phyloP scores from a whole-genome alignment of 2,888 invertebrate genomes.

The Leptarthrus brevirostris region DNA sequence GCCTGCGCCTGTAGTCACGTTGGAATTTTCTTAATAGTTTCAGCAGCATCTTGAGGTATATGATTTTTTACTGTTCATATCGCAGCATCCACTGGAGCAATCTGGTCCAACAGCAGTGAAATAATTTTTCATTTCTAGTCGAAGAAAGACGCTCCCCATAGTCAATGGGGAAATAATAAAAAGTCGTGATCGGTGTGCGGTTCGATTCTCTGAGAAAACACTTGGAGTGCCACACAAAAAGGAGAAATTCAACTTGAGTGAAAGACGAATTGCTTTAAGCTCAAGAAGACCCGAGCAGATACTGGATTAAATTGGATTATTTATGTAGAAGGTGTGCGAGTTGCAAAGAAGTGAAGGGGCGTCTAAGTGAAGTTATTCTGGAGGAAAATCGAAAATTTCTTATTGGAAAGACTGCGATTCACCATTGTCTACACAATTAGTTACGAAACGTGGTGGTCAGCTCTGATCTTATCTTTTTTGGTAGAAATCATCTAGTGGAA shows the following conservation, averaged over 20 bases:
- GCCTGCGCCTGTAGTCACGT: constrained; percentile 15
- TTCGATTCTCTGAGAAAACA: not conserved
- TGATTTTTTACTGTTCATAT: not conserved
- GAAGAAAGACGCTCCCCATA: constrained; percentile 15
- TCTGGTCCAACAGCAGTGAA: constrained; percentile 15
- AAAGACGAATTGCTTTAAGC: constrained; percentile 18
- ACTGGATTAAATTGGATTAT: not conserved
- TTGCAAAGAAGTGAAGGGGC: too few species aligned
- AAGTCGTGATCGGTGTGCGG: constrained; percentile 16
- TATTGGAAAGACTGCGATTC: not conserved
- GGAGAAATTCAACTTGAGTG: constrained; percentile 10
- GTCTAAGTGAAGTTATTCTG: too few species aligned
- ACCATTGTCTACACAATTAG: too few species aligned
- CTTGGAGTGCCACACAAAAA: constrained; percentile 10
- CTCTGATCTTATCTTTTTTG: too few species aligned
- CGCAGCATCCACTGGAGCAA: constrained; percentile 20
- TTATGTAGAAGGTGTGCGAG: not conserved
- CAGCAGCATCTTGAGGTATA: constrained; percentile 7
- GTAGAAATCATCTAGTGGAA: too few species aligned
- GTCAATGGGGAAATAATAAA: constrained; percentile 19
- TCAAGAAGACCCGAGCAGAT: not conserved
- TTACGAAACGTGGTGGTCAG: too few species aligned
- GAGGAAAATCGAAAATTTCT: not conserved
- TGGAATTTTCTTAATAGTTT: constrained; percentile 27
- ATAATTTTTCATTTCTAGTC: constrained; percentile 33